Conservation (phyloP, 23 tunicate genomes). For the Trididemnum nubilum region DNA sequence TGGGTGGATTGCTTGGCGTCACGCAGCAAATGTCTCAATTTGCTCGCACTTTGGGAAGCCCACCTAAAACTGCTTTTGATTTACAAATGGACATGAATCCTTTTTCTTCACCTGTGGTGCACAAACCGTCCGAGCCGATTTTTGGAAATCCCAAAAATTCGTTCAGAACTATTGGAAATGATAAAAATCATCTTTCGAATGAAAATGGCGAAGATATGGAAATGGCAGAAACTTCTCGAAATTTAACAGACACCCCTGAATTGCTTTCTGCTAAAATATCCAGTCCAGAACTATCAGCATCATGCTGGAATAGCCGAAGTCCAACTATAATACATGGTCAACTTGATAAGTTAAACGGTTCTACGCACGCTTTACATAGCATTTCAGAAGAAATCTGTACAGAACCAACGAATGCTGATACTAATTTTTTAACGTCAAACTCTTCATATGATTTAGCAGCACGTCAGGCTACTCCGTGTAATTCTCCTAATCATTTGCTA, state of each 20-base stretch:
- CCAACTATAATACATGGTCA: conserved; percentile 25
- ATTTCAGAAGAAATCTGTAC: conserved; percentile 34
- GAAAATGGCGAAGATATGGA: conserved; percentile 10
- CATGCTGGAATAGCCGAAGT: conserved; percentile 67
- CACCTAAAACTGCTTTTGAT: conserved; percentile 2
- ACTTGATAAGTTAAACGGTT: conserved; percentile 7
- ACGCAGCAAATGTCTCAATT: conserved; percentile 75
- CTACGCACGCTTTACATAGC: conserved; percentile 35
- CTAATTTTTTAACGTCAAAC: conserved; percentile 17
- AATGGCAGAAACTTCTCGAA: neutral
- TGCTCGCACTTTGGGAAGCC: conserved; percentile 35
- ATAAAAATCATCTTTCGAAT: neutral
- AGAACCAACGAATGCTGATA: neutral
- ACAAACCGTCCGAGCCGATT: neutral
- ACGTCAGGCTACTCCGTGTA: conserved; percentile 60
- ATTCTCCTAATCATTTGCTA: conserved; percentile 43
- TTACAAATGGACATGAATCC: neutral
- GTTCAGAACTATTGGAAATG: neutral
- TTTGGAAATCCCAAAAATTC: neutral
- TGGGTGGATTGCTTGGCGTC: conserved; percentile 71
- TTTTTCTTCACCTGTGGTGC: neutral
- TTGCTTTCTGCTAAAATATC: neutral
- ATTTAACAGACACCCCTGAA: conserved; percentile 16
- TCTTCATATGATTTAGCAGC: conserved; percentile 61
- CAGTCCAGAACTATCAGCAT: neutral